These are phyloP conservation scores for Centrocercus urophasianus DNA, from an alignment of 2,113 vertebrate genomes.

Conservation along the genomic window DNA sequence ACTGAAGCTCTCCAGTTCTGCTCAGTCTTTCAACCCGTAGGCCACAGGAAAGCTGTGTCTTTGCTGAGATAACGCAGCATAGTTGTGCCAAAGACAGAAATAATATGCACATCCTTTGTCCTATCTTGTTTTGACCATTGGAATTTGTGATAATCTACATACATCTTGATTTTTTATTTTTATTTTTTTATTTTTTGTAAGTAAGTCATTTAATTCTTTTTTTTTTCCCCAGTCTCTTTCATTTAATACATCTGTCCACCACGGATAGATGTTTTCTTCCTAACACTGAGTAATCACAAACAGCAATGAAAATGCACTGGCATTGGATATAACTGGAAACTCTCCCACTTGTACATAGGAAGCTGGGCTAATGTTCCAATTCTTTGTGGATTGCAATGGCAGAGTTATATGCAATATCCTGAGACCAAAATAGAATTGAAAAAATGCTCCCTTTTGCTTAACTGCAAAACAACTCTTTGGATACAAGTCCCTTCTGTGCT, in stretches of 20 bases:
- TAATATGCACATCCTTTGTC: not conserved
- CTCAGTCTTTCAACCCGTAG: not conserved
- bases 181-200: not conserved
- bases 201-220: not conserved
- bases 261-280: not conserved
- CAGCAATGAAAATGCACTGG: not conserved
- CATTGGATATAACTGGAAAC: not conserved
- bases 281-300: not conserved
- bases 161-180: not conserved
- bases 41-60: not conserved
- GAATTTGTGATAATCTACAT: not conserved
- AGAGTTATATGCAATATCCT: not conserved
- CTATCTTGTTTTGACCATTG: not conserved
- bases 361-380: not conserved
- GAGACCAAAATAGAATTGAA: not conserved
- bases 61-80: not conserved
- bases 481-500: not conserved
- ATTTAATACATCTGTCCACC: not conserved
- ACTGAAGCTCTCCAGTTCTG: not conserved
- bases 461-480: not conserved
- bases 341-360: not conserved
- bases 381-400: not conserved
- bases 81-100: not conserved
- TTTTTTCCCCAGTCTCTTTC: not conserved
- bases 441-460: not conserved